Conservation (phyloP, 2,797 vertebrate species). For the Hippocampus kuda region DNA sequence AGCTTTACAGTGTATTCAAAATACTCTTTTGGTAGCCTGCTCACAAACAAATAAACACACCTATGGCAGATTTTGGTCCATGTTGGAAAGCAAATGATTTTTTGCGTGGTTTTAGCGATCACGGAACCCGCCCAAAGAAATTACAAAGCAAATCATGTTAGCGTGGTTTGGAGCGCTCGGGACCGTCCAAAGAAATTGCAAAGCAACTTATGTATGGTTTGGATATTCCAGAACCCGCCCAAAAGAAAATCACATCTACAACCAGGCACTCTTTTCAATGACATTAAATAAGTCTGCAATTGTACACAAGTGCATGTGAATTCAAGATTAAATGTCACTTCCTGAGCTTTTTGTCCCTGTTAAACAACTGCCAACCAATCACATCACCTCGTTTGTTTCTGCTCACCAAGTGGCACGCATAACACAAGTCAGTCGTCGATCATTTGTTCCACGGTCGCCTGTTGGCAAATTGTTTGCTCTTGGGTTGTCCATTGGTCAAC, state of each 20-base stretch:
- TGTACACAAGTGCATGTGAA: slow-evolving; percentile 52
- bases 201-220: neutral
- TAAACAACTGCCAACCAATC: neutral
- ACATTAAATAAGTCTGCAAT: slow-evolving; percentile 55
- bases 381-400: neutral
- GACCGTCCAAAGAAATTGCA: neutral
- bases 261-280: slow-evolving; percentile 32
- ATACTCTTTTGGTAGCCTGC: slow-evolving; percentile 79
- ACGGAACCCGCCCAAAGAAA: neutral
- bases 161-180: neutral
- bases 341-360: slow-evolving; percentile 53
- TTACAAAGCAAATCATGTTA: neutral
- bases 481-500: neutral
- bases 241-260: slow-evolving; percentile 4
- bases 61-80: slow-evolving; percentile 72
- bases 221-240: neutral
- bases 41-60: slow-evolving; percentile 59
- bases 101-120: neutral
- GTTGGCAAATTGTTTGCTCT: neutral
- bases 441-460: neutral
- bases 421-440: neutral
- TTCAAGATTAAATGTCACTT: slow-evolving; percentile 32
- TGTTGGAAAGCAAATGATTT: slow-evolving; percentile 25
- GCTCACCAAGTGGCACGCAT: neutral
- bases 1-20: slow-evolving; percentile 97